phyloP scores from a whole-genome alignment of 1,140 invertebrate genomes.

The Pachyrhynchus sulphureomaculatus region DNA sequence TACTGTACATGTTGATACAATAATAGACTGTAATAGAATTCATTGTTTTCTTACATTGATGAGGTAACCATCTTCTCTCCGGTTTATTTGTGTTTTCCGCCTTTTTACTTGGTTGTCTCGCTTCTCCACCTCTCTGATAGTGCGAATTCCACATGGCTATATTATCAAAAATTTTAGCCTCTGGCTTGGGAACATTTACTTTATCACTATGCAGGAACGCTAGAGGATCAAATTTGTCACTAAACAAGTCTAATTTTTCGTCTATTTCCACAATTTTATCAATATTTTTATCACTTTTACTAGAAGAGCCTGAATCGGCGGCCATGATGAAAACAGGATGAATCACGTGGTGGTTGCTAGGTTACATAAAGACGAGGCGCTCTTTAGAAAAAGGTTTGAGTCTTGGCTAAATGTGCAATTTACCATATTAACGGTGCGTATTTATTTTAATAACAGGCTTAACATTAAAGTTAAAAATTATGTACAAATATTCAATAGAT shows the following conservation, averaged over 20 bases:
- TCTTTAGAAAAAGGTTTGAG: neutral
- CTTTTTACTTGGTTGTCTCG: constrained; percentile 17
- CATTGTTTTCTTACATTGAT: constrained; percentile 56
- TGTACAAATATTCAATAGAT: neutral
- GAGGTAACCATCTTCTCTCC: constrained; percentile 47
- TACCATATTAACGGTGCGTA: neutral
- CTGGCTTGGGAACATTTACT: constrained; percentile 54
- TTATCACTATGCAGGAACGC: constrained; percentile 63
- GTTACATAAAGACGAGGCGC: too few species aligned
- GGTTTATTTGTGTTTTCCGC: constrained; percentile 21
- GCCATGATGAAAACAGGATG: constrained; percentile 30
- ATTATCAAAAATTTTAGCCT: constrained; percentile 64
- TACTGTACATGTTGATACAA: too few species aligned
- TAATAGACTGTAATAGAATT: too few species aligned
- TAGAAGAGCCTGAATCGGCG: constrained; percentile 4
- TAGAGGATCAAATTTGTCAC: constrained; percentile 66
- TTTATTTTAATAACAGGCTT: neutral
- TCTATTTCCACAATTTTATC: constrained; percentile 54
- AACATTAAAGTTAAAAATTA: constrained; percentile 1
- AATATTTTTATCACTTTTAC: constrained; percentile 1
- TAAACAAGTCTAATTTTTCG: constrained; percentile 63
- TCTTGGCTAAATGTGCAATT: constrained; percentile 10
- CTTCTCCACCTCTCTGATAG: constrained; percentile 8
- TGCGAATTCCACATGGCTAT: constrained; percentile 58
- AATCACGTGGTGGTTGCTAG: neutral